phyloP scores from a whole-genome alignment of 2,797 vertebrate genomes.

The Peromyscus aztecus region DNA sequence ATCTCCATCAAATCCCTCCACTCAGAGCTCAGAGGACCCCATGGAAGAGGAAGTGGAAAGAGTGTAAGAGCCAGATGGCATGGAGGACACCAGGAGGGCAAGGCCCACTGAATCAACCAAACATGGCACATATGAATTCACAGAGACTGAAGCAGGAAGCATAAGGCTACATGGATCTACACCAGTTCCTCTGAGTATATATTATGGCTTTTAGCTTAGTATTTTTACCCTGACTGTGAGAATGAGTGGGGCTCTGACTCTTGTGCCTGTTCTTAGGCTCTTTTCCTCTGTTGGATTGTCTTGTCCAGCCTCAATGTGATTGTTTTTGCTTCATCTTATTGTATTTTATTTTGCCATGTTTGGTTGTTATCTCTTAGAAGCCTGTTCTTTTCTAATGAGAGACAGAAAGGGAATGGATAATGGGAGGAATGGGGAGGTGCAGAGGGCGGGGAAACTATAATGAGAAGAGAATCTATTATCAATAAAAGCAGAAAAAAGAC shows the following conservation, averaged over 20 bases:
- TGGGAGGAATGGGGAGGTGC: neutral
- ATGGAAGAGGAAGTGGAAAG: neutral
- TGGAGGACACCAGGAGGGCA: neutral
- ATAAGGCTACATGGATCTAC: too few species aligned
- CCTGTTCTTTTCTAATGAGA: too few species aligned
- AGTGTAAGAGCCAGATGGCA: neutral
- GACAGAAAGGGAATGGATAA: too few species aligned
- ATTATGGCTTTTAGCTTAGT: too few species aligned
- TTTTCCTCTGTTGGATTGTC: too few species aligned
- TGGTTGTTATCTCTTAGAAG: neutral
- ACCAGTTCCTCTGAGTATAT: neutral
- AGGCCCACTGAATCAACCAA: neutral
- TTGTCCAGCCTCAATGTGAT: neutral
- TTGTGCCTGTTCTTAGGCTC: too few species aligned
- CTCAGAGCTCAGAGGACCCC: neutral
- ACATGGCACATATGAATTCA: neutral
- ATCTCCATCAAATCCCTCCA: neutral
- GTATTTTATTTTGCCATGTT: neutral
- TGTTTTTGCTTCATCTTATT: neutral
- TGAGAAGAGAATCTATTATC: neutral
- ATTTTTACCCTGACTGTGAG: too few species aligned
- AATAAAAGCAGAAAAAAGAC: neutral
- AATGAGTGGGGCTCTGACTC: too few species aligned
- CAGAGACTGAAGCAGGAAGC: neutral
- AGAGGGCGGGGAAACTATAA: neutral